Conservation (phyloP, 1,140 invertebrate genomes). For the Brachionus koreanus region DNA sequence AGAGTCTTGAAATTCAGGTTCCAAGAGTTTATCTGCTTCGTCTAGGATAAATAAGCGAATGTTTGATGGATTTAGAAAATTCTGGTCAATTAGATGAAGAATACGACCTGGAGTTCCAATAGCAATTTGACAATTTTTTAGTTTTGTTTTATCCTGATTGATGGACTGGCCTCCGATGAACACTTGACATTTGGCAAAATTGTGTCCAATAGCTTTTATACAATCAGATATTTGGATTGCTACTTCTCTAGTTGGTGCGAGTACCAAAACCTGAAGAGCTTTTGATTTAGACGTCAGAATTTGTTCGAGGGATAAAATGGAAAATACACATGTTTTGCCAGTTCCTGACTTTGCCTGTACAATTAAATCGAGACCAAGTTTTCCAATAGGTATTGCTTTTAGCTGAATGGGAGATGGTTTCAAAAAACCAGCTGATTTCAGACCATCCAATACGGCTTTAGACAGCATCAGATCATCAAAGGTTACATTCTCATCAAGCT, state of each 20-base stretch:
- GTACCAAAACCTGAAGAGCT: conserved; percentile 65
- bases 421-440: conserved; percentile 70
- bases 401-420: conserved; percentile 84
- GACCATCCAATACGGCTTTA: conserved; percentile 65
- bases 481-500: conserved; percentile 66
- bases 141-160: conserved; percentile 1
- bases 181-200: conserved; percentile 62
- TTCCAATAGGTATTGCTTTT: conserved; percentile 78
- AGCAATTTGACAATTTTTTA: conserved; percentile 71
- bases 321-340: conserved; percentile 92
- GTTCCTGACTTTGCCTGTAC: conserved; percentile 95
- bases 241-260: conserved; percentile 91
- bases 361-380: conserved; percentile 76
- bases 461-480: conserved; percentile 70
- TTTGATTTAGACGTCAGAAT: conserved; percentile 61
- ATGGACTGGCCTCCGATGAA: conserved; percentile 77
- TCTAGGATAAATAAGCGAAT: conserved; percentile 80
- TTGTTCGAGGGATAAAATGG: conserved; percentile 71
- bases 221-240: conserved; percentile 70
- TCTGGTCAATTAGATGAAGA: conserved; percentile 5
- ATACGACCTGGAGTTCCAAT: conserved; percentile 80
- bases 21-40: conserved; percentile 90
- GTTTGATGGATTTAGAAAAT: conserved; percentile 60
- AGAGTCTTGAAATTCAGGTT: conserved; percentile 39
- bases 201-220: conserved; percentile 60